Evolutionary conservation across 2,113 vertebrate species (phyloP).

Genomic region (Micromys minutus): DNA sequence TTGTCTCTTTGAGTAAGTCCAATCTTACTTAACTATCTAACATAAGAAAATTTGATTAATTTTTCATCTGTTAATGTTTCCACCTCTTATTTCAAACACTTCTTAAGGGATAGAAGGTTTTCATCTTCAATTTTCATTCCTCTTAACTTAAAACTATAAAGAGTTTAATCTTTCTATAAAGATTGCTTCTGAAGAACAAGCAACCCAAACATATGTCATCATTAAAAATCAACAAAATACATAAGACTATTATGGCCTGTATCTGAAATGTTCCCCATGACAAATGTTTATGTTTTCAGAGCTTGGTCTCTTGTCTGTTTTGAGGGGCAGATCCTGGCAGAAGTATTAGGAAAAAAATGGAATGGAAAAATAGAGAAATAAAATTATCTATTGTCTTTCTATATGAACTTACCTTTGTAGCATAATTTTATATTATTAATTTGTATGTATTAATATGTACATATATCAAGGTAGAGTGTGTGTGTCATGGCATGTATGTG

Average conservation of each 20-base stretch:
- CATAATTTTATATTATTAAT: neutral
- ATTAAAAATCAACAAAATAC: neutral
- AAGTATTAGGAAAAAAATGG: neutral
- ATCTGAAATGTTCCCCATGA: neutral
- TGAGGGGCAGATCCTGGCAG: neutral
- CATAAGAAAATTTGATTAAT: neutral
- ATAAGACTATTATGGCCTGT: neutral
- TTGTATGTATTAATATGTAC: neutral
- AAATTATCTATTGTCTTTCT: neutral
- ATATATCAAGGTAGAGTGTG: neutral
- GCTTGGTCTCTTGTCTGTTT: neutral
- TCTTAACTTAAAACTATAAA: neutral
- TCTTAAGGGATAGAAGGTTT: conserved; percentile 10
- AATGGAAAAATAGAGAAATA: neutral
- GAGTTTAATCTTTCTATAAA: conserved; percentile 10
- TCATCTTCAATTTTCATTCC: conserved; percentile 15
- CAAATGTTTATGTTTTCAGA: neutral
- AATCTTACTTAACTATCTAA: neutral
- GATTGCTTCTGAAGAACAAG: conserved; percentile 15
- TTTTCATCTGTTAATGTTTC: neutral
- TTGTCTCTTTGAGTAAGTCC: neutral
- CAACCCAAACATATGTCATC: neutral
- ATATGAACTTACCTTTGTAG: neutral
- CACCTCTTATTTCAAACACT: neutral
- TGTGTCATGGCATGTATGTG: neutral